Evolutionary conservation across 1,140 invertebrate species (phyloP), one percentile per base, ranked within the genome.

Genomic region (Leucophenga varia): DNA sequence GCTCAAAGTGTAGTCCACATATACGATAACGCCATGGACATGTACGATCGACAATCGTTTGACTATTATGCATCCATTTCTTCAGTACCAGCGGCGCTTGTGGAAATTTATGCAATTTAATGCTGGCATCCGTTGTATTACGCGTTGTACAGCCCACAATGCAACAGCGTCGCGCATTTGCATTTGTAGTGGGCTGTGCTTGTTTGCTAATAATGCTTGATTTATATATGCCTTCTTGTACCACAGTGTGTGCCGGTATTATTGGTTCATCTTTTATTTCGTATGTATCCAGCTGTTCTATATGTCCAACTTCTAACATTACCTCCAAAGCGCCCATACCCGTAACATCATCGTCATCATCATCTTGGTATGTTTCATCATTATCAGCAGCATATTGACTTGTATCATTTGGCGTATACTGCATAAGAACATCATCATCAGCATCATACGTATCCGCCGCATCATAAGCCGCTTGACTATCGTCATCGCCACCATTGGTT

Each of bases 11-110:
- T 25, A 54, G 48, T 13, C 65, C 68, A 30, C 67, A 71, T 10
- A 71, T 64, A 34, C 67, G 61, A 35, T 58, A 70, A 1, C 61
- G 67, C 67, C 67, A 67, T 10, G 47, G 45, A n/a, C 38, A 55
- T n/a, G 49, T 61, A 6, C 20, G 41, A 18, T 64, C 52, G 31
- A 57, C 59, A 10, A 53, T 36, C 4, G 72, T 53, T 31, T 71
- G 68, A 1, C 57, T 59, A 36, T 71, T 71, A 37, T 71, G 55
- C 52, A 61, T 55, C 67, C 67, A 71, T 39, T 71, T 71, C 1
- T 52, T 16, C 18, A 64, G 43, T 2, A 54, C 49, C 2, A 58
- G 54, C 21, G 31, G 18, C 1, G 59, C 48, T 1, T 46, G 48
- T 16, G 67, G 67, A 10, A 70, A 71, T 32, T 61, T 67, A 41